Conservation (phyloP, 2,113 vertebrate species). For the Rhombomys opimus region DNA sequence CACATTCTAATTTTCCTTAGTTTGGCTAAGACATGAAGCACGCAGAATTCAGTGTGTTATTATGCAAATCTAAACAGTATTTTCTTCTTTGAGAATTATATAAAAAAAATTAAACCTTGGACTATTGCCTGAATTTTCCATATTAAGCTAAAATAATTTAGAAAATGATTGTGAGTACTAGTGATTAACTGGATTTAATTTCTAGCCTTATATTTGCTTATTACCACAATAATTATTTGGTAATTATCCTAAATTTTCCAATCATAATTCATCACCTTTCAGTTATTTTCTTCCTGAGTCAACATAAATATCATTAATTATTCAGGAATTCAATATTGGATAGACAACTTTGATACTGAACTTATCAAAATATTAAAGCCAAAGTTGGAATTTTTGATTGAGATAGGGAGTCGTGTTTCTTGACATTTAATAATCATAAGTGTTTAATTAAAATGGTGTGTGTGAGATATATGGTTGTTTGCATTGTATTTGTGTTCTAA, state of each 20-base stretch:
- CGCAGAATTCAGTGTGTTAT: not conserved
- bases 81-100: slow-evolving; percentile 14
- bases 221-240: slow-evolving; percentile 39
- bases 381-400: not conserved
- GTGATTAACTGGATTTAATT: slow-evolving; percentile 40
- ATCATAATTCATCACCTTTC: slow-evolving; percentile 14
- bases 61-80: not conserved
- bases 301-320: not conserved
- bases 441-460: not conserved
- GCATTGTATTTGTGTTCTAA: not conserved
- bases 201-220: slow-evolving; percentile 42
- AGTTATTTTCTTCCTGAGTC: not conserved
- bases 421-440: not conserved
- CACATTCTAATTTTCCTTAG: not conserved
- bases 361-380: slow-evolving; percentile 2
- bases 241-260: slow-evolving; percentile 48
- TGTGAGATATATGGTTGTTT: not conserved
- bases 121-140: not conserved
- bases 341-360: not conserved
- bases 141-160: slow-evolving; percentile 23
- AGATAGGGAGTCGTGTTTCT: not conserved
- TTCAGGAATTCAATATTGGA: slow-evolving; percentile 23
- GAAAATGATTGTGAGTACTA: not conserved
- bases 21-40: not conserved
- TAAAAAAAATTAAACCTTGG: not conserved